Evolutionary conservation across 2,113 vertebrate genomes (phyloP).

Genomic region (Galemys pyrenaicus): DNA sequence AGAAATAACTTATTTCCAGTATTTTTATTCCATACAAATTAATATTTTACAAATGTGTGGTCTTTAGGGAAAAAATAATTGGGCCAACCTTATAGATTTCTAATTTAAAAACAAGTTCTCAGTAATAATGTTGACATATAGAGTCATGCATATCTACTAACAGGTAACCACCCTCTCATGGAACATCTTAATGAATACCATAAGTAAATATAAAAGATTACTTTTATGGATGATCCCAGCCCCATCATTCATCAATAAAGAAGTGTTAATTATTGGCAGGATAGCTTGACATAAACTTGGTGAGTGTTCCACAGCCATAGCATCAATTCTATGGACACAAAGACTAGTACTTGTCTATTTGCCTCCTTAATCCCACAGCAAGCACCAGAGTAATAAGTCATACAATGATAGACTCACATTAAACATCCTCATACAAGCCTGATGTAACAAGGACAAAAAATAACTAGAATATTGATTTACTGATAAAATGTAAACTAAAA

Average conservation of each 20-base stretch:
- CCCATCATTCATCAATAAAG: not conserved
- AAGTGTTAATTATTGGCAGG: not conserved
- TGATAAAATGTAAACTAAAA: not conserved
- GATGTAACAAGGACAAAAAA: not conserved
- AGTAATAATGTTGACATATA: not conserved
- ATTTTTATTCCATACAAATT: not conserved
- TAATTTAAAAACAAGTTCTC: conserved; percentile 16
- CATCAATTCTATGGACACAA: not conserved
- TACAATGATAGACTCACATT: not conserved
- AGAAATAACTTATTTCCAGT: not conserved
- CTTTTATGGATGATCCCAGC: not conserved
- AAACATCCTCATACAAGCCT: not conserved
- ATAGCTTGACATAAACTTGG: not conserved
- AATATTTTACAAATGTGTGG: not conserved
- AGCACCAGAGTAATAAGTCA: not conserved
- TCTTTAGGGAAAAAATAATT: conserved; percentile 36
- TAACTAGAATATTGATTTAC: not conserved
- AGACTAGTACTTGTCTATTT: not conserved
- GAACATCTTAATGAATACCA: not conserved
- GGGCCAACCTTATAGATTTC: not conserved
- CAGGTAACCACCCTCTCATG: not conserved
- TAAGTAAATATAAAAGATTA: not conserved
- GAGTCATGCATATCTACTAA: not conserved
- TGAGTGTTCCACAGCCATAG: not conserved
- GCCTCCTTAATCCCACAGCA: not conserved